Base-by-base conservation (phyloP, 2,888 invertebrate species). In the Agapetus fuscipes region DNA sequence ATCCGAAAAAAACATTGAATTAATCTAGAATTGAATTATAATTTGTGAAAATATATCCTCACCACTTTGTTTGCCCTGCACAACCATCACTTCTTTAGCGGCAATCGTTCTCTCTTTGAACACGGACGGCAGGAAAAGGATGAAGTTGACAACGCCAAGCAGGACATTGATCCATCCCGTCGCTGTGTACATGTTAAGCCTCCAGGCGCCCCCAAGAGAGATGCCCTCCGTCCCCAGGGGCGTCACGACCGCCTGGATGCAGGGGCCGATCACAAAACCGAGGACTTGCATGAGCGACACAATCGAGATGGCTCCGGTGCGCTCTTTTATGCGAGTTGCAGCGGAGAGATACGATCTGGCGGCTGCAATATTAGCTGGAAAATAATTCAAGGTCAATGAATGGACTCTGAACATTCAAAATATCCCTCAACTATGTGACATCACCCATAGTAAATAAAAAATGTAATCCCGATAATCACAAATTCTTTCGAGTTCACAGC, bases 261-360 rank as follows among this genome's bases (percentile, higher is more conserved):
- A 85, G 4, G 90, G 89, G 0, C 90, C 90, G 48, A 89, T 76
- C 39, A 88, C 81, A 61, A 89, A 90, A 31, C 90, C 90, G 44
- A 90, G 64, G 25, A 88, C 85, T 67, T 89, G 89, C 26, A 86
- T 86, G 47, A 89, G 65, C 1, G 88, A 86, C 33, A 86, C 80
- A 71, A 80, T 81, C 1, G 88, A 84, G 32, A 90, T 84, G 2
- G 86, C 86, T 45, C 80, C 76, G 2, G 89, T 90, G 41, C 89
- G 73, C 64, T 90, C 90, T 31, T 70, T 64, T 25, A 83, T 59
- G 50, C 78, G 74, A n/a, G 90, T 90, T 5, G 89, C 88, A 25
- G 86, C 80, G 17, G 89, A 87, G 43, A 89, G 62, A 63, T 89
- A 89, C 9, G 88, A 83, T 15, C 89, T 75, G 45, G 86, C 86